Conservation (phyloP, 2,888 invertebrate species). For the Mythimna impura region DNA sequence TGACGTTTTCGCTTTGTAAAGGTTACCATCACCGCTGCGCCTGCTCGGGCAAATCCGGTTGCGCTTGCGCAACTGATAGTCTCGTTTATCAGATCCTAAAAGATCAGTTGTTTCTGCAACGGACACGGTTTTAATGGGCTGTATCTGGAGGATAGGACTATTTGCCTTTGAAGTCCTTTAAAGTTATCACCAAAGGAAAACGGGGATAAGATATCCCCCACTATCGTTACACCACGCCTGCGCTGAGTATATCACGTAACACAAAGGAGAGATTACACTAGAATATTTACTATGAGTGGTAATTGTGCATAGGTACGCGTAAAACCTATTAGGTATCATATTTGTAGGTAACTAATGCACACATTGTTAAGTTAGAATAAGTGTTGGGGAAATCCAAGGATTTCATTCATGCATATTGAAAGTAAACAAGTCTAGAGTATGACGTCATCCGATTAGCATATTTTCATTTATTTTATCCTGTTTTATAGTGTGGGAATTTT, state of each 20-base stretch:
- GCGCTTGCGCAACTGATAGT: conserved; percentile 85
- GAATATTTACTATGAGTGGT: not conserved
- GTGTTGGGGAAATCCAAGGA: conserved; percentile 79
- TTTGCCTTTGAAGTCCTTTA: not conserved
- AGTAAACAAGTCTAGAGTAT: conserved; percentile 78
- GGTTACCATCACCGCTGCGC: conserved; percentile 83
- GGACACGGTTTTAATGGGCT: conserved; percentile 34
- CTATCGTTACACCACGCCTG: conserved; percentile 31
- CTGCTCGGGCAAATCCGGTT: conserved; percentile 83
- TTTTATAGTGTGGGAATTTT: conserved; percentile 42
- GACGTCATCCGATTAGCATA: conserved; percentile 57
- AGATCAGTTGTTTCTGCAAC: conserved; percentile 82
- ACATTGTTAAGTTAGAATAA: conserved; percentile 27
- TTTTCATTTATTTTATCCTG: conserved; percentile 57
- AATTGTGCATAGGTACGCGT: conserved; percentile 1
- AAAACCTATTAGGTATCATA: conserved; percentile 14
- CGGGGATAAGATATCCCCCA: conserved; percentile 29
- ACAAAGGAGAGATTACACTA: conserved; percentile 24
- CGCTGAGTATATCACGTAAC: conserved; percentile 36
- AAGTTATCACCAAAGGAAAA: conserved; percentile 6
- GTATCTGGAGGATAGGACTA: not conserved
- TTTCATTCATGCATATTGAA: conserved; percentile 83
- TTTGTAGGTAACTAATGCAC: conserved; percentile 31
- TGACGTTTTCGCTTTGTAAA: conserved; percentile 88
- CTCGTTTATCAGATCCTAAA: conserved; percentile 86